phyloP scores from a whole-genome alignment of 2,888 invertebrate genomes.

The Cecidostiba fungosa region DNA sequence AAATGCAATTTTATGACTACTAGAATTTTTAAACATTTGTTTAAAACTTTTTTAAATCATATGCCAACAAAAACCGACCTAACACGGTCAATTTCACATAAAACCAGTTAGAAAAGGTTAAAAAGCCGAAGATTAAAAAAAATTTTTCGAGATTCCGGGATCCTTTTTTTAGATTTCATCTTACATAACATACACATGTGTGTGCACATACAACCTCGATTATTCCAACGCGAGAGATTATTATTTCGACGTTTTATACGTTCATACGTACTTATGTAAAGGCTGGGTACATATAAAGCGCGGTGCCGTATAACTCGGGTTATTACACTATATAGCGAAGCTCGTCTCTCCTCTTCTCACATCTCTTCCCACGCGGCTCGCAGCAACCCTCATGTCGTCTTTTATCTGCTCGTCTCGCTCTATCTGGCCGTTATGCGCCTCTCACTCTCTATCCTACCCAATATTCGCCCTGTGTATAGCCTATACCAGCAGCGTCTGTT shows the following conservation, averaged over 20 bases:
- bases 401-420: constrained; percentile 36
- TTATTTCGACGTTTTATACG: constrained; percentile 30
- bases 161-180: no score
- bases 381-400: constrained; percentile 30
- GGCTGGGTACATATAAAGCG: neutral
- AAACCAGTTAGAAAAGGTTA: no score
- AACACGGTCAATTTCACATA: no score
- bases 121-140: no score
- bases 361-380: constrained; percentile 40
- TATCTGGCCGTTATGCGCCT: neutral
- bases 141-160: no score
- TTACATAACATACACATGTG: neutral
- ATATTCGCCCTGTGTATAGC: neutral
- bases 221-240: constrained; percentile 19
- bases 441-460: neutral
- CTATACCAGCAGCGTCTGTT: neutral
- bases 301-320: neutral
- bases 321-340: constrained; percentile 14
- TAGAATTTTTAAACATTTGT: no score
- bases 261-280: constrained; percentile 20
- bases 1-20: no score
- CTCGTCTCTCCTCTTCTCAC: constrained; percentile 6
- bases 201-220: constrained; percentile 9
- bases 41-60: no score
- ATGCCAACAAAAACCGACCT: no score